Evolutionary conservation across 2,888 invertebrate species (phyloP), one percentile per base, ranked within the genome.

Genomic region (Drosophila flavopinicola): DNA sequence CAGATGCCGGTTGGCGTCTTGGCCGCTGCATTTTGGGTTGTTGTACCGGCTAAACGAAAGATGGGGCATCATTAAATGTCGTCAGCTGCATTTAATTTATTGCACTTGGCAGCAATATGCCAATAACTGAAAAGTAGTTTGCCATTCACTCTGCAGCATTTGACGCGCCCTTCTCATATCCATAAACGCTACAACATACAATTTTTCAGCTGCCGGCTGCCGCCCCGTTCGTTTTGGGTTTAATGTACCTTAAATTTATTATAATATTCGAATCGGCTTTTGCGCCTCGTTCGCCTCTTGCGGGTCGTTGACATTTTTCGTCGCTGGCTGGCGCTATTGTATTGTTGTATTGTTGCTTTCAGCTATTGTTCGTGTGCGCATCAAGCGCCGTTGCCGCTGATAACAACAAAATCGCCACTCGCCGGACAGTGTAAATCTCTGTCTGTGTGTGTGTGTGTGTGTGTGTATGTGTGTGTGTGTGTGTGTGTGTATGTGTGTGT

Each of bases 201-300:
- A 35, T n/a, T 17, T 74, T 47, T 17, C 59, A 66, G 33, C 54
- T 71, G 71, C 39, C 17, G 29, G 54, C 37, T 33, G 30, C 6
- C 23, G 30, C 32, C 23, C 3, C 20, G 57, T 41, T 27, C 38
- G 48, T 29, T 29, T 51, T 66, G 76, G 67, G 84, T 83, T 83
- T 85, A 87, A 78, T 75, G 86, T 80, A 87, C 87, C 78, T 77
- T 87, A 77, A 85, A 85, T 82, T 79, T 82, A 88, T 88, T 77
- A 78, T 75, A 85, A 79, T 79, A 75, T 75, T 74, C 66, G 67
- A 64, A 56, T 48, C 15, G 59, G 47, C 56, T 64, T 70, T 63
- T 66, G 39, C 45, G 64, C 66, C 59, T 78, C 77, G 67, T 66
- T 77, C 54, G 44, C 51, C 54, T 41, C 51, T 57, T 38, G 49